These are phyloP conservation scores for Sphaeramia orbicularis DNA, from an alignment of 2,797 vertebrate species.

Conservation along the genomic window DNA sequence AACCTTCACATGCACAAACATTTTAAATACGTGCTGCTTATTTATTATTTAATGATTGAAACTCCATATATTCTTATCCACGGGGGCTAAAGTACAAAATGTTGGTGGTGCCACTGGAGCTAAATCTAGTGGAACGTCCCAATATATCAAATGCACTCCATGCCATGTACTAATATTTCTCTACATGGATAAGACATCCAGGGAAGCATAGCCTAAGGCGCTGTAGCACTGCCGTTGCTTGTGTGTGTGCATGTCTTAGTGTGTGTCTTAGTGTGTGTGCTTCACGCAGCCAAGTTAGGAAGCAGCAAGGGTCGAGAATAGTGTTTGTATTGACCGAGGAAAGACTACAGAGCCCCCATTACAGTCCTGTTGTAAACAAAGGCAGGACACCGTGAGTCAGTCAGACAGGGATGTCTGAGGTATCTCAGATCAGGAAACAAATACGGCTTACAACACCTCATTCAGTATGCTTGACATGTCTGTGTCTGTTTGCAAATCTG, in stretches of 20 bases:
- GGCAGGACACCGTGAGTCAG: constrained; percentile 49
- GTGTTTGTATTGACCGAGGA: constrained; percentile 77
- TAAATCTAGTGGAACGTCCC: constrained; percentile 49
- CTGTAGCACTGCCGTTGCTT: constrained; percentile 30
- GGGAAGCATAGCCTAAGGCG: constrained; percentile 58
- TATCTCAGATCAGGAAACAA: constrained; percentile 44
- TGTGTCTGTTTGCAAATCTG: constrained; percentile 6
- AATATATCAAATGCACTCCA: constrained; percentile 60
- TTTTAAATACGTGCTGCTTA: constrained; percentile 26
- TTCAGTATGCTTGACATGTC: constrained; percentile 20
- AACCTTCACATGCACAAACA: constrained; percentile 13
- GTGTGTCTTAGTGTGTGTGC: constrained; percentile 14
- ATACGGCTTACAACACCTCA: constrained; percentile 33
- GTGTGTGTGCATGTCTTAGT: too few relatives aligned
- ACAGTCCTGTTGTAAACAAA: constrained; percentile 71
- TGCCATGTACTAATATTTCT: constrained; percentile 65
- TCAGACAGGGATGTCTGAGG: constrained; percentile 31
- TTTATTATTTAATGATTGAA: constrained; percentile 20
- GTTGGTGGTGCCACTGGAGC: constrained; percentile 30
- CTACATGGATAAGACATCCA: constrained; percentile 63
- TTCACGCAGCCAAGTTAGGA: constrained; percentile 51
- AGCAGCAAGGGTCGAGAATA: constrained; percentile 52
- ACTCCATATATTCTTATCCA: constrained; percentile 12
- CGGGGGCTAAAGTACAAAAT: constrained; percentile 8
- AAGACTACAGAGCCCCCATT: constrained; percentile 67